These are phyloP conservation scores for Misgurnus anguillicaudatus DNA, from an alignment of 2,113 vertebrate genomes.

Conservation along the genomic window DNA sequence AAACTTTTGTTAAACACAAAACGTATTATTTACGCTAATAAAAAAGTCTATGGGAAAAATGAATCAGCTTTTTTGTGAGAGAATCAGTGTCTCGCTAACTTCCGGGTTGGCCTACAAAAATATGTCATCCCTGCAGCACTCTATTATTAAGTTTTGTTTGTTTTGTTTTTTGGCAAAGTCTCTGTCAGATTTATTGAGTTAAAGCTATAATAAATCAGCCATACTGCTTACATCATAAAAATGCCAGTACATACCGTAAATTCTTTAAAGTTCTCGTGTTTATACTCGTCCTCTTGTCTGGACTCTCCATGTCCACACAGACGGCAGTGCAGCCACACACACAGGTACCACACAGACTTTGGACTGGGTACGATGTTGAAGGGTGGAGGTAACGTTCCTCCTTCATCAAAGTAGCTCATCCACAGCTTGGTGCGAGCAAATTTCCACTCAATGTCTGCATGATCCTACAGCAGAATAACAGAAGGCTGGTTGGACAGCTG, in stretches of 20 bases:
- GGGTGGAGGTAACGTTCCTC: constrained; percentile 85
- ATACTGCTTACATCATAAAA: neutral
- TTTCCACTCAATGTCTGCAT: constrained; percentile 89
- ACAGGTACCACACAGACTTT: constrained; percentile 86
- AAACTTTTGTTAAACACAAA: too few species aligned
- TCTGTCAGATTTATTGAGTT: neutral
- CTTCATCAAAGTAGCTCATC: constrained; percentile 93
- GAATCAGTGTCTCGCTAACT: too few species aligned
- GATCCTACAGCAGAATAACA: constrained; percentile 72
- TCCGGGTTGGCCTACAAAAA: too few species aligned
- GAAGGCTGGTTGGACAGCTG: neutral
- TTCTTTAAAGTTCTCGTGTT: constrained; percentile 81
- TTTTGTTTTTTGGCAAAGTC: neutral
- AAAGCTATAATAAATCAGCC: constrained; percentile 13
- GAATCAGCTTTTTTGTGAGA: too few species aligned
- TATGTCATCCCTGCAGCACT: too few species aligned
- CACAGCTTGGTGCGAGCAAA: constrained; percentile 88
- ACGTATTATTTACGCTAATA: too few species aligned
- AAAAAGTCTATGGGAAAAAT: too few species aligned
- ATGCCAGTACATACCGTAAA: constrained; percentile 78
- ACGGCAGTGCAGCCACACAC: constrained; percentile 82
- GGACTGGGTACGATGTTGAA: constrained; percentile 88
- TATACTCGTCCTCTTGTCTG: constrained; percentile 74
- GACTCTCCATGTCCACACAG: constrained; percentile 71
- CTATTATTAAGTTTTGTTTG: neutral